Conservation (phyloP, 2,888 invertebrate species). For the Hydraecia micacea region DNA sequence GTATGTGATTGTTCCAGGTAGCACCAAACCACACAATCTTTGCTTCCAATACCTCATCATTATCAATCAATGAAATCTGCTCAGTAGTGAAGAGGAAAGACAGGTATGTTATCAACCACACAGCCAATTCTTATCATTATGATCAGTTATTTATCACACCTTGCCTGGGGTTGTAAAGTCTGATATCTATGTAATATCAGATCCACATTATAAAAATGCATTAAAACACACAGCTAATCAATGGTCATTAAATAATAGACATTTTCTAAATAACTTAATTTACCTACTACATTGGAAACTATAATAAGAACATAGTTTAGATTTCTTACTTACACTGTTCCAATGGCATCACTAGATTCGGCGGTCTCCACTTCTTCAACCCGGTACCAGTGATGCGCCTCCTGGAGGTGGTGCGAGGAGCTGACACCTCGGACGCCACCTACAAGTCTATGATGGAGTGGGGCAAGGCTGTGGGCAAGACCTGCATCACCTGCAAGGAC, state of each 20-base stretch:
- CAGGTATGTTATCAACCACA: slow-evolving; percentile 75
- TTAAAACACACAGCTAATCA: not conserved
- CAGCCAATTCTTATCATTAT: not conserved
- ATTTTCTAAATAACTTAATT: no score
- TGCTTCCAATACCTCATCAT: slow-evolving; percentile 97
- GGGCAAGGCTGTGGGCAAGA: slow-evolving; percentile 95
- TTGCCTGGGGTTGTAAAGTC: not conserved
- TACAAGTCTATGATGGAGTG: slow-evolving; percentile 93
- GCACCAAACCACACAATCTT: slow-evolving; percentile 94
- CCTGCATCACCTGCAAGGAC: slow-evolving; percentile 96
- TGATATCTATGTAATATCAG: not conserved
- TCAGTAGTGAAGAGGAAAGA: slow-evolving; percentile 93
- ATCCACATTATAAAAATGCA: not conserved
- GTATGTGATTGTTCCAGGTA: slow-evolving; percentile 82
- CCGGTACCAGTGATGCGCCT: slow-evolving; percentile 97
- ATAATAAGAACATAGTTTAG: no score
- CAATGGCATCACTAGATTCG: slow-evolving; percentile 86
- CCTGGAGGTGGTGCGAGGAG: slow-evolving; percentile 94
- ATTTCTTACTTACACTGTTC: not conserved
- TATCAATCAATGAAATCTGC: slow-evolving; percentile 95
- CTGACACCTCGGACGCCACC: slow-evolving; percentile 94
- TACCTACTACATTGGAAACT: no score
- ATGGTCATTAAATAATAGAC: not conserved
- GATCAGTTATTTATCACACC: slow-evolving; percentile 13
- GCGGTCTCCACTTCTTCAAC: slow-evolving; percentile 97